Evolutionary conservation across 2,113 vertebrate species (phyloP).

Genomic region (Puntigrus tetrazona): DNA sequence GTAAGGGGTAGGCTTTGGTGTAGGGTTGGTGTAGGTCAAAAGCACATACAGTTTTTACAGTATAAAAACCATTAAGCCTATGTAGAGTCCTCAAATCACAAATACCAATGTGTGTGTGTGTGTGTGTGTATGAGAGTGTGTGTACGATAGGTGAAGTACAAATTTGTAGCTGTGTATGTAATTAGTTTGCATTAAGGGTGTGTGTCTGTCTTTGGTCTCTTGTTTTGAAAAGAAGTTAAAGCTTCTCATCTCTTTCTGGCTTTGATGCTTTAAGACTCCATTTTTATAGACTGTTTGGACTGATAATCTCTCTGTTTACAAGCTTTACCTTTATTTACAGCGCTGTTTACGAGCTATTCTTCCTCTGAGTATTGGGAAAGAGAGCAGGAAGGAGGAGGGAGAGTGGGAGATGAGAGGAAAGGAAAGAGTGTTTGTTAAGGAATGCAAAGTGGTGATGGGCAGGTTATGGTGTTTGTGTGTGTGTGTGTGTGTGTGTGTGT

Average conservation of each 20-base stretch:
- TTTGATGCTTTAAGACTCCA: conserved; percentile 50
- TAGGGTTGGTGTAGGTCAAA: too few relatives aligned
- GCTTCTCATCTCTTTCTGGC: conserved; percentile 37
- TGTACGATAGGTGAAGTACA: background rate
- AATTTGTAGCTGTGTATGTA: background rate
- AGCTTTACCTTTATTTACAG: conserved; percentile 53
- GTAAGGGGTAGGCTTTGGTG: too few relatives aligned
- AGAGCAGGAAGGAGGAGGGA: conserved; percentile 26
- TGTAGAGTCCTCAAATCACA: too few relatives aligned
- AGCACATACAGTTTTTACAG: too few relatives aligned
- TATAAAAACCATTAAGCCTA: too few relatives aligned
- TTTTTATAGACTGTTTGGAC: conserved; percentile 51
- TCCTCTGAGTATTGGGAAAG: conserved; percentile 23
- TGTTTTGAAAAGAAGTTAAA: conserved; percentile 44
- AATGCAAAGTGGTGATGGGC: conserved; percentile 35
- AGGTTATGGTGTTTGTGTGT: conserved; percentile 18
- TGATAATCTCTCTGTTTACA: conserved; percentile 59
- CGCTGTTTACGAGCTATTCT: conserved; percentile 51
- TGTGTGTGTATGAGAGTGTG: conserved; percentile 20
- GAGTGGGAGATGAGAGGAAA: conserved; percentile 33
- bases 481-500: too few relatives aligned
- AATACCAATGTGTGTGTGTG: background rate
- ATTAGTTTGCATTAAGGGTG: background rate
- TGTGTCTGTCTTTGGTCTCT: conserved; percentile 35
- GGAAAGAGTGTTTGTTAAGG: conserved; percentile 30